A percentile compares a stretch with the other conserved stretches of the same genome.
Evolutionary conservation across 1,140 invertebrate species (phyloP).

Genomic region (fruit fly (Drosophila melanogaster)): DNA sequence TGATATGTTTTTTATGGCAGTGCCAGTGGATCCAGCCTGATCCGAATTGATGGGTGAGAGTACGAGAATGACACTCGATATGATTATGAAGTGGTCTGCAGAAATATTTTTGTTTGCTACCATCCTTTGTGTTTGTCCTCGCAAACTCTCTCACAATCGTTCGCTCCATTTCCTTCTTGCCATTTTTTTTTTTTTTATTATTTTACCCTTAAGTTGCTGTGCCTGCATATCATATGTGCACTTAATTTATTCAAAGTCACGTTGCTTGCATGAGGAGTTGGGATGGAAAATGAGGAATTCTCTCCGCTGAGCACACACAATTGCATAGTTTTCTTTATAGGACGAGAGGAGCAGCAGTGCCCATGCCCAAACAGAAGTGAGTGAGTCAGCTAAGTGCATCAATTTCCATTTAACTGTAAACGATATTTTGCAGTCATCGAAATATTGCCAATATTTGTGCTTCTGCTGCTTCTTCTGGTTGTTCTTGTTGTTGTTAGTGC

Average conservation of each 20-base stretch:
- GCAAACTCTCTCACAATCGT: conserved; percentile 27
- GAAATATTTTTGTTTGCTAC: conserved; percentile 50
- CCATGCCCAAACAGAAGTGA: conserved; percentile 70
- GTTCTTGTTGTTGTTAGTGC: conserved; percentile 42
- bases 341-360: conserved; percentile 18
- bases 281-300: conserved; percentile 47
- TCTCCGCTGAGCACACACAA: conserved; percentile 39
- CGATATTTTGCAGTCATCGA: conserved; percentile 76
- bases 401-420: conserved; percentile 84
- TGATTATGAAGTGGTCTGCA: conserved; percentile 12
- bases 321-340: conserved; percentile 36
- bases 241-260: conserved; percentile 79
- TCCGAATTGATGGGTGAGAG: conserved; percentile 18
- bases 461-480: conserved; percentile 40
- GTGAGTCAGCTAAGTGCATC: conserved; percentile 83
- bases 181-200: neutral
- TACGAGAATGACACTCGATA: conserved; percentile 26
- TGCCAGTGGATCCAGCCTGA: neutral
- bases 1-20: conserved; percentile 32
- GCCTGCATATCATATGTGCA: conserved; percentile 71
- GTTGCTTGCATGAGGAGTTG: conserved; percentile 58
- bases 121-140: conserved; percentile 30
- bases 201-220: neutral
- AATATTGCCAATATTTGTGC: conserved; percentile 66
- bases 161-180: conserved; percentile 56